Conservation (phyloP, 2,888 invertebrate genomes). For the Pachymerium ferrugineum region DNA sequence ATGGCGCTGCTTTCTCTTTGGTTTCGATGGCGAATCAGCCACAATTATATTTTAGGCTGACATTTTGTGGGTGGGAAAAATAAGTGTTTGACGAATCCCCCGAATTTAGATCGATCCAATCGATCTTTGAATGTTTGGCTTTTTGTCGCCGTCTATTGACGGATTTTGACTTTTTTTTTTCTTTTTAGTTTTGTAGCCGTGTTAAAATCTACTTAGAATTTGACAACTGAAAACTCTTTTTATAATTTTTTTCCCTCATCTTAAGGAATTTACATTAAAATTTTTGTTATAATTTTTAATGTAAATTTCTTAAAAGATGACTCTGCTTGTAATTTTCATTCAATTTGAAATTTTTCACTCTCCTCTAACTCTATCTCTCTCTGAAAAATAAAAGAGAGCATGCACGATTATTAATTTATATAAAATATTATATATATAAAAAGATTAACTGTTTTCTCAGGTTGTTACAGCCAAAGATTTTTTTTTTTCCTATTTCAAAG, state of each 20-base stretch:
- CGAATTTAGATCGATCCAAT: neutral
- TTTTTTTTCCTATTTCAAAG: neutral
- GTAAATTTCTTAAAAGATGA: neutral
- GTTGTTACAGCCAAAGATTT: constrained; percentile 1
- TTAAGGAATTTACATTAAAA: neutral
- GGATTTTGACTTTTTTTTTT: neutral
- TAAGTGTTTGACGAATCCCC: neutral
- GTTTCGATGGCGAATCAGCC: neutral
- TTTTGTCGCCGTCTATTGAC: neutral
- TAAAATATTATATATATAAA: neutral
- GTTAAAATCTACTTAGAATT: neutral
- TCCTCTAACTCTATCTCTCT: neutral
- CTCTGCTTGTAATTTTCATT: too few species aligned
- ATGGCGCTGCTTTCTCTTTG: neutral
- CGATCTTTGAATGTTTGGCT: neutral
- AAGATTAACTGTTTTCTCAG: too few species aligned
- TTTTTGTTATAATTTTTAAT: neutral
- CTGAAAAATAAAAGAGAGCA: too few species aligned
- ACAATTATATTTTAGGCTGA: neutral
- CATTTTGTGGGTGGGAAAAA: neutral
- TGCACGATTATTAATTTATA: neutral
- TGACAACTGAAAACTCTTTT: neutral
- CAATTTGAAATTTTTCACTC: neutral
- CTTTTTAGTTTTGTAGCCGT: neutral
- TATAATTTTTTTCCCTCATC: too few species aligned